Conservation (phyloP, 1,140 invertebrate genomes). For the Anagrus nilaparvatae region DNA sequence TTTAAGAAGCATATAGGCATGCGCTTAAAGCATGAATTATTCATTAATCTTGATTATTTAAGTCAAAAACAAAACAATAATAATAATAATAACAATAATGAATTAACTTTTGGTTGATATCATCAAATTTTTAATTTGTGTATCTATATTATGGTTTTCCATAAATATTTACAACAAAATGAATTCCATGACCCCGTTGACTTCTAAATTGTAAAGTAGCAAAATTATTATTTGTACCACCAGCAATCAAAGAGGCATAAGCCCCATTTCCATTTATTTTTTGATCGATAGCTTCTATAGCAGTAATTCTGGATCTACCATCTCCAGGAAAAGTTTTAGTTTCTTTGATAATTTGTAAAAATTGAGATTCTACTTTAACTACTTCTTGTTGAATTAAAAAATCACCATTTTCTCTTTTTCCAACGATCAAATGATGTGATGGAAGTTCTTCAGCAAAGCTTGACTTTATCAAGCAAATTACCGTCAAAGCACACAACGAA, state of each 20-base stretch:
- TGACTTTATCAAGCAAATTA: no score
- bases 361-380: slow-evolving; percentile 30
- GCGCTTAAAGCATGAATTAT: no score
- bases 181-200: slow-evolving; percentile 34
- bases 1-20: no score
- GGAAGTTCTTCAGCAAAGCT: no score
- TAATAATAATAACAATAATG: no score
- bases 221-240: slow-evolving; percentile 6
- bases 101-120: no score
- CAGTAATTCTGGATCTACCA: slow-evolving; percentile 31
- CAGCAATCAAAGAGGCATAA: slow-evolving; percentile 25
- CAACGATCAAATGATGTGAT: slow-evolving; percentile 29
- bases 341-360: slow-evolving; percentile 29
- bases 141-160: no score
- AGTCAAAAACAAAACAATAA: no score
- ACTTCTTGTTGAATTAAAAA: slow-evolving; percentile 16
- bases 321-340: slow-evolving; percentile 26
- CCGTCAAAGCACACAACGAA: no score
- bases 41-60: no score
- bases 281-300: slow-evolving; percentile 40
- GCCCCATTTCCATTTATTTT: slow-evolving; percentile 37
- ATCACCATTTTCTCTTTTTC: slow-evolving; percentile 26
- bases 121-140: no score
- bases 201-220: slow-evolving; percentile 35
- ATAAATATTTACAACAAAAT: slow-evolving; percentile 38